Percentiles rank a stretch among this genome's conserved stretches.
phyloP scores from a whole-genome alignment of 2,888 invertebrate species.

The Gastracanthus pulcherrimus region DNA sequence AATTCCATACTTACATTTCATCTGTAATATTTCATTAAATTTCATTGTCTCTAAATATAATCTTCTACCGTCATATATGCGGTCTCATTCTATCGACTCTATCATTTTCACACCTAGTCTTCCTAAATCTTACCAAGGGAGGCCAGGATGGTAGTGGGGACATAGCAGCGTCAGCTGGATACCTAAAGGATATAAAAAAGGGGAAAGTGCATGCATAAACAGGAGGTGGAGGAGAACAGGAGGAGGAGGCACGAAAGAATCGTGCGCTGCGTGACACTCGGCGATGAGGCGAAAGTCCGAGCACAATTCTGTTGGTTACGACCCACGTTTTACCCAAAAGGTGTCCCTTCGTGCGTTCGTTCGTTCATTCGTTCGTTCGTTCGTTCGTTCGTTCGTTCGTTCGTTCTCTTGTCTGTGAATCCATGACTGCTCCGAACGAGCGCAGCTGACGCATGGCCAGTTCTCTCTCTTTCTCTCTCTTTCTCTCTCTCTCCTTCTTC shows the following conservation, averaged over 20 bases:
- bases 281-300: not conserved
- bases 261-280: not conserved
- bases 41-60: too few species aligned
- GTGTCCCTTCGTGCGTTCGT: not conserved
- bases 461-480: not conserved
- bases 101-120: too few species aligned
- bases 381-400: not conserved
- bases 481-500: not conserved
- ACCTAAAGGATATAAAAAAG: too few species aligned
- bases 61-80: too few species aligned
- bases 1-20: too few species aligned
- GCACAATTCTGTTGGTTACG: not conserved
- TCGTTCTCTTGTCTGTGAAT: not conserved
- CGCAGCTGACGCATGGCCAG: conserved; percentile 38
- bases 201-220: conserved; percentile 35
- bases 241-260: not conserved
- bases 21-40: too few species aligned
- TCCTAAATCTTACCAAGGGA: too few species aligned
- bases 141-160: too few species aligned
- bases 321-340: conserved; percentile 25
- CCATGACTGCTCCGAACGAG: not conserved
- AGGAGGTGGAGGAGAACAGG: not conserved
- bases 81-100: too few species aligned
- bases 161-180: too few species aligned
- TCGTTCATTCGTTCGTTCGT: too few species aligned